These are phyloP conservation scores for Eupristina koningsbergeri DNA, from an alignment of 1,140 invertebrate species.

Conservation along the genomic window DNA sequence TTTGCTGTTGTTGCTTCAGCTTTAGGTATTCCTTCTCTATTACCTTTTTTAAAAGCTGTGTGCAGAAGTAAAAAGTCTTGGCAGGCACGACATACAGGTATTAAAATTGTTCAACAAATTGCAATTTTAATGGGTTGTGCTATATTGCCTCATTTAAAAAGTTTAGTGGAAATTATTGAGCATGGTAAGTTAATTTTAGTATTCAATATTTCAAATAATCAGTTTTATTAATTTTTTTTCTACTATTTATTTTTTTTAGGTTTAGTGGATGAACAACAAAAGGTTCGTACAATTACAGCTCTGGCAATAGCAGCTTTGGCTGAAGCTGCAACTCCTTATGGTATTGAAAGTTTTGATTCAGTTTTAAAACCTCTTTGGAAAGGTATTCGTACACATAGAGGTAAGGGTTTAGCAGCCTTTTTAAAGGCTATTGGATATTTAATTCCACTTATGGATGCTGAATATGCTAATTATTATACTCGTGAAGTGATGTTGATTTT, in stretches of 20 bases:
- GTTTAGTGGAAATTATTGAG: conserved; percentile 99
- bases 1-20: conserved; percentile 99
- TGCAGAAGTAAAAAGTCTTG: conserved; percentile 99
- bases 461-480: conserved; percentile 99
- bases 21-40: conserved; percentile 95
- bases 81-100: conserved; percentile 99
- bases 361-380: conserved; percentile 99
- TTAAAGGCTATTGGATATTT: conserved; percentile 99
- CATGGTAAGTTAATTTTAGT: conserved; percentile 80
- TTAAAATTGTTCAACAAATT: conserved; percentile 99
- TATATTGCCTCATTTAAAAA: conserved; percentile 97
- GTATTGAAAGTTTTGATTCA: conserved; percentile 99
- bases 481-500: conserved; percentile 99
- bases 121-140: conserved; percentile 99
- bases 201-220: conserved; percentile 5
- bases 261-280: conserved; percentile 89
- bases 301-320: conserved; percentile 97
- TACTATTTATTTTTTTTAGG: conserved; percentile 63
- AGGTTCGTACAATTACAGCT: conserved; percentile 97
- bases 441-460: conserved; percentile 99
- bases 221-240: not conserved
- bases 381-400: conserved; percentile 97
- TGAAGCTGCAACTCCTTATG: conserved; percentile 98
- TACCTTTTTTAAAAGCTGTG: conserved; percentile 99
- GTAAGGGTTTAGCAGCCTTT: conserved; percentile 98